Base-by-base conservation (phyloP, 2,797 vertebrate genomes). In the Takifugu ocellatus region DNA sequence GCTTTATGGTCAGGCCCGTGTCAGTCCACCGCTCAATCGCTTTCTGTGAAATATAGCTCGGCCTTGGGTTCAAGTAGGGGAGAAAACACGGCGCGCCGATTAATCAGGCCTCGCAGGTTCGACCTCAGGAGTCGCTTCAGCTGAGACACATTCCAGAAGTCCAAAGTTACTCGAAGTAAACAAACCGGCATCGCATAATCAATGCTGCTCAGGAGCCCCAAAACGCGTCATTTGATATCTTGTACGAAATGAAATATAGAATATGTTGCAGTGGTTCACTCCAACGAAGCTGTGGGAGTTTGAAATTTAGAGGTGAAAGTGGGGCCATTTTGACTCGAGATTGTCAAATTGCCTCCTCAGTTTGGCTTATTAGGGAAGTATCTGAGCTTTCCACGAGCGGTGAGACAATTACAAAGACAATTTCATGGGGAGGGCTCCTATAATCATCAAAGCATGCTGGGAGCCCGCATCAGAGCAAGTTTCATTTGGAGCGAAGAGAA, bases 361-460 rank as follows among this genome's bases (percentile, higher is more conserved):
- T 81, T 72, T 68, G 69, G 64, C 81, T 87, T 87, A 84, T 82
- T 81, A 78, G 71, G 68, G 77, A 84, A 84, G 81, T 78, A 83
- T 79, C 76, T 65, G 36, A 21, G 73, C 77, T 80, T 84, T 77
- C 72, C 72, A 81, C 72, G 74, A 84, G 79, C 77, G 73, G 62
- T 72, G 78, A 82, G 78, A 88, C 84, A 88, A 89, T 89, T 87
- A 87, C 75, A 76, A 81, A 87, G 84, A 84, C 86, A 87, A 88
- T 87, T 89, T 88, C 84, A 87, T 74, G 76, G 79, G 71, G 71
- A 85, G 82, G 79, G 77, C 77, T 87, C 83, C 84, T 80, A 86
- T 87, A 87, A 88, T 86, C 81, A 85, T 84, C 83, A 87, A 79
- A 80, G 82, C 88, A 87, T 87, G 85, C 85, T 86, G 86, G 72